Base-by-base conservation (phyloP, 1,140 invertebrate species). In the Trachymyrmex cornetzi region DNA sequence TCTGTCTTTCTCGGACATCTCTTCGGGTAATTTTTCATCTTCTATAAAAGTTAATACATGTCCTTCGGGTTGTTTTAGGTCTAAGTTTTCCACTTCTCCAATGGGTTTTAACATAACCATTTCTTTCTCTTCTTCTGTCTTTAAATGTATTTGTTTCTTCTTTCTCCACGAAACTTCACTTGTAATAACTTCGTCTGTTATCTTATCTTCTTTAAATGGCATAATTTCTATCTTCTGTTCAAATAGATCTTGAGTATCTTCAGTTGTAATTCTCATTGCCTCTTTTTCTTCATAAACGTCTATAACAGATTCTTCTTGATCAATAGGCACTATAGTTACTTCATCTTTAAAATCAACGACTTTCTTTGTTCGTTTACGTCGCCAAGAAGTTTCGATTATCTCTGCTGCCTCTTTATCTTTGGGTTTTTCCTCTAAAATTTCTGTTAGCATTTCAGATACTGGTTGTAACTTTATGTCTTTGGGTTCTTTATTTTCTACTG, bases 301-400 rank as follows among this genome's bases (percentile, higher is more conserved):
- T 4, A 67, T 57, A 30, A 92, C 87, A 1, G 90, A 71, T 84
- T 93, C 86, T 50, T 94, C 92, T 87, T 94, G 92, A 82, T 94
- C 85, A 6, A 95, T 93, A 3, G 94, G 93, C 14, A 95, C 92
- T 19, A 94, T 66, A 12, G 92, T 94, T 3, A 95, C 93, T 81
- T 92, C 92, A 80, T 94, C 94, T 38, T 88, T 91, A 71, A 95
- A 94, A 27, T 94, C 94, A 30, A 94, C 94, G 4, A 92, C 87
- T 86, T 94, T 93, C 16, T 93, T 91, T 0, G 59, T 38, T 19
- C 87, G 89, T 22, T 88, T 92, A 19, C 89, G 91, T 19, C 85
- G 88, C 93, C 93, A 93, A 11, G 92, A 84, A 19, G 84, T 55
- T 66, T 72, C 63, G 0, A 81, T 59, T 9, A 44, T 50, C 19